Evolutionary conservation across 2,797 vertebrate species (phyloP).

Genomic region (Scomberomorus guttatus): DNA sequence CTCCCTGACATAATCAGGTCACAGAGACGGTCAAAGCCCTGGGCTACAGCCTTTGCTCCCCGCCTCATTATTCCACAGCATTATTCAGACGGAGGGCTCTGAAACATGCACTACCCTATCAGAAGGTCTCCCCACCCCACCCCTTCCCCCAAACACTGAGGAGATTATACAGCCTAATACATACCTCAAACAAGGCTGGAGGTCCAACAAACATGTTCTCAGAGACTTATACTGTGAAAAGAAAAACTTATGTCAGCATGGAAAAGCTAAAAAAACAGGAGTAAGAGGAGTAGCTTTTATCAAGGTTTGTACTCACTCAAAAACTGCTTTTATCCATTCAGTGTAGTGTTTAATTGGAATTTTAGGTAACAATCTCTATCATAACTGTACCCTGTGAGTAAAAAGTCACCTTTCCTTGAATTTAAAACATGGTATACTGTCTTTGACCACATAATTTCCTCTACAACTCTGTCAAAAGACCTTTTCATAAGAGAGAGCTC

Average conservation of each 20-base stretch:
- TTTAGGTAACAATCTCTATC: conserved; percentile 17
- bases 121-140: conserved; percentile 51
- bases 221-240: conserved; percentile 35
- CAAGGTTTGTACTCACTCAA: conserved; percentile 14
- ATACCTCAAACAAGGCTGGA: conserved; percentile 71
- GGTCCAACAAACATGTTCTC: conserved; percentile 66
- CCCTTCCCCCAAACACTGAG: conserved; percentile 49
- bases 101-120: conserved; percentile 85
- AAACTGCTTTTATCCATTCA: conserved; percentile 28
- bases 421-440: conserved; percentile 34
- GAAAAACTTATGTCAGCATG: conserved; percentile 35
- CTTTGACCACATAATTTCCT: conserved; percentile 59
- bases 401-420: conserved; percentile 47
- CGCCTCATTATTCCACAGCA: conserved; percentile 90
- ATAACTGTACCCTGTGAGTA: conserved; percentile 7
- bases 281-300: conserved; percentile 11
- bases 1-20: conserved; percentile 94
- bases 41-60: conserved; percentile 89
- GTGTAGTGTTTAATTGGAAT: conserved; percentile 37
- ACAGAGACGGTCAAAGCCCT: conserved; percentile 91
- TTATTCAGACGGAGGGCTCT: conserved; percentile 88
- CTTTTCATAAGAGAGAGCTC: conserved; percentile 55
- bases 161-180: conserved; percentile 80
- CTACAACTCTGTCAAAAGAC: conserved; percentile 53
- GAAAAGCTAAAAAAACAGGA: conserved; percentile 13